Evolutionary conservation across 2,113 vertebrate genomes (phyloP).

Genomic region (Pipa parva): DNA sequence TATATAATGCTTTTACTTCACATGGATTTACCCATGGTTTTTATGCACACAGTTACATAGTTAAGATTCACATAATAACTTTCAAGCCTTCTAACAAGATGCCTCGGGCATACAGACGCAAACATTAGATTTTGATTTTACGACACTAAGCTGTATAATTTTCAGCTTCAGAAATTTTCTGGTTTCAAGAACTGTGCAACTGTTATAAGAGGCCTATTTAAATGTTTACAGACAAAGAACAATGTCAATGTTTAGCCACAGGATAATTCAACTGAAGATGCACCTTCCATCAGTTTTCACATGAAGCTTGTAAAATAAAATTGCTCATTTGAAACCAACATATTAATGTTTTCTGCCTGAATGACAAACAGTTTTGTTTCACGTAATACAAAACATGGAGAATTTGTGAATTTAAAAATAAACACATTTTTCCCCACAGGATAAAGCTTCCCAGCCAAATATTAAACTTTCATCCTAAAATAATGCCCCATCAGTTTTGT

Average conservation of each 20-base stretch:
- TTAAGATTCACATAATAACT: neutral
- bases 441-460: too few relatives aligned
- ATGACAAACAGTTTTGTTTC: neutral
- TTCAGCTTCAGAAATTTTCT: slow-evolving; percentile 2
- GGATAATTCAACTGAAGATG: neutral
- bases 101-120: neutral
- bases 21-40: neutral
- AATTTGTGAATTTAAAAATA: neutral
- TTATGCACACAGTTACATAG: neutral
- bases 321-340: neutral
- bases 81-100: neutral
- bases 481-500: too few relatives aligned
- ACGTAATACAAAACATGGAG: neutral
- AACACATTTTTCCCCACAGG: too few relatives aligned
- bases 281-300: neutral
- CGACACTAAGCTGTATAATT: neutral
- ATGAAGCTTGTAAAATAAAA: neutral
- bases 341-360: neutral
- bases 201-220: neutral
- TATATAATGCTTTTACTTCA: neutral
- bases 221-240: neutral
- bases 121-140: neutral
- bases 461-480: too few relatives aligned
- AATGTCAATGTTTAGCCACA: neutral
- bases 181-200: neutral